These are phyloP conservation scores for Orius laevigatus DNA, from an alignment of 1,140 invertebrate species.

Conservation along the genomic window DNA sequence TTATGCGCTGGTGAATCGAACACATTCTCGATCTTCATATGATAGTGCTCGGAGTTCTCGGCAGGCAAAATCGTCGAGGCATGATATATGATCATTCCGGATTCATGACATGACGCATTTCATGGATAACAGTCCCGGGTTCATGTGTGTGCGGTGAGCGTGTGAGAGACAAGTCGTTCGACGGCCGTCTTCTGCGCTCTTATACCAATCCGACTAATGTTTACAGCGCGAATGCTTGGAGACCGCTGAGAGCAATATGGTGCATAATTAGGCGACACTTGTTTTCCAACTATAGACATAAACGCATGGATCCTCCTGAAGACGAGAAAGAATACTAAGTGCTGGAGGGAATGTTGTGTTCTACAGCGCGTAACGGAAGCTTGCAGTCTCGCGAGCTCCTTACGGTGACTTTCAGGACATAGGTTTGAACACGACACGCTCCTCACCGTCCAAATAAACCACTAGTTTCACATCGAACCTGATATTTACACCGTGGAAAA, in stretches of 20 bases:
- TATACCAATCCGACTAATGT: neutral
- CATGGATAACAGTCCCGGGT: constrained; percentile 41
- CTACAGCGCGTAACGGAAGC: constrained; percentile 3
- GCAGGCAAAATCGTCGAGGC: constrained; percentile 29
- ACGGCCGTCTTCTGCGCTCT: neutral
- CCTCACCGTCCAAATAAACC: no score
- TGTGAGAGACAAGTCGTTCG: constrained; percentile 56
- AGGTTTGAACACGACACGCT: no score
- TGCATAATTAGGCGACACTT: neutral
- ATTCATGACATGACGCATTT: neutral
- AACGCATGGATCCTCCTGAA: neutral
- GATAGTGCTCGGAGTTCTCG: constrained; percentile 32
- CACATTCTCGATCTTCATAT: constrained; percentile 36
- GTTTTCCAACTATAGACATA: constrained; percentile 2
- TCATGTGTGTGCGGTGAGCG: no score
- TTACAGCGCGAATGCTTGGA: constrained; percentile 5
- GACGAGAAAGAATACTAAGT: neutral
- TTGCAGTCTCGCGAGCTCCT: constrained; percentile 8
- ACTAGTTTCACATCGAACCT: no score
- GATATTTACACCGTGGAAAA: constrained; percentile 46
- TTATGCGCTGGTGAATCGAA: constrained; percentile 84
- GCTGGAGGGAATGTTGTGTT: constrained; percentile 10
- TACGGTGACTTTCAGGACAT: constrained; percentile 10
- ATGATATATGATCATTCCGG: constrained; percentile 4
- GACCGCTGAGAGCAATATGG: constrained; percentile 1